Evolutionary conservation across 2,113 vertebrate genomes (phyloP), one percentile per base, ranked within the genome.

Genomic region (Antennarius striatus): DNA sequence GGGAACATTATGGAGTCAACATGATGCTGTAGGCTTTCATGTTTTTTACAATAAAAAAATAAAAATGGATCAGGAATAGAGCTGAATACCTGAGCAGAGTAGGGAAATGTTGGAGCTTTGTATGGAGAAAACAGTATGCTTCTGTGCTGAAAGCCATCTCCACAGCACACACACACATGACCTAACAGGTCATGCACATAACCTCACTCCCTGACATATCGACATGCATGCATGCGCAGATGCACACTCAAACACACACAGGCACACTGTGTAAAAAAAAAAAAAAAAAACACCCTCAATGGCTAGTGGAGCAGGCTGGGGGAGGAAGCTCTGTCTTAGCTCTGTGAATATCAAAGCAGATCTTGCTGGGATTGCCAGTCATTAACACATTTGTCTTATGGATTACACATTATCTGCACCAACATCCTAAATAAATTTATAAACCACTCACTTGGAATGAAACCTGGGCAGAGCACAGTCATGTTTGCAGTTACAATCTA

Each of bases 281-380:
- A 72, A 67, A 59, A 76, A 79, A 75, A 87, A 82, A 74, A 71
- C 4, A 11, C 46, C 56, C 73, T 71, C 71, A 80, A 75, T 53
- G 30, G 68, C 55, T 43, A 8, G 36, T 65, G 69, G 61, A 82
- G 68, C 70, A 52, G 61, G 43, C 66, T 69, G 52, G 48, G 49
- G 5, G 40, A 65, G 68, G 16, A 70, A 56, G 49, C 63, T 59
- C 64, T 2, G 57, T 70, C 77, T 77, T 73, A 61, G 78, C 56
- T 77, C 83, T 51, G 80, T 91, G 90, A 91, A 90, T 86, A 88
- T 58, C 58, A 84, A 82, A 89, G 65, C 71, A 88, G 81, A 80
- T 77, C 84, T 88, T 81, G 73, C 81, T 81, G 82, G 56, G 84
- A 55, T 72, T 54, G 73, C 58, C 61, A 68, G 79, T 73, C 80